phyloP scores from a whole-genome alignment of 1,140 invertebrate genomes.

The Panagrolaimus sp. region DNA sequence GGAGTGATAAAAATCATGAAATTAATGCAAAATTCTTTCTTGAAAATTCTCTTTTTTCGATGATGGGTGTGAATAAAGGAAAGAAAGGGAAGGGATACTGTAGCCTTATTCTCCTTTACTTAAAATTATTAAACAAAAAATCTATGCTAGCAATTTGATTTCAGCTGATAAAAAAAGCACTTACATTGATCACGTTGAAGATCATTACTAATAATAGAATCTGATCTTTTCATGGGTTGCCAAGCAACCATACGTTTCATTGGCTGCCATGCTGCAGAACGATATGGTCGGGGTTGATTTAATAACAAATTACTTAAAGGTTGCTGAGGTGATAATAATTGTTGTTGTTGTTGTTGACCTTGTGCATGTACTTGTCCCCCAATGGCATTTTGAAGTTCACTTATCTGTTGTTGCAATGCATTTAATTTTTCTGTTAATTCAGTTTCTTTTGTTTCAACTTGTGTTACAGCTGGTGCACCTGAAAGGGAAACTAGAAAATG shows the following conservation, averaged over 20 bases:
- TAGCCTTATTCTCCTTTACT: background rate
- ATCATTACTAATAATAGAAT: slow-evolving; percentile 13
- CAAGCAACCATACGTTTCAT: slow-evolving; percentile 34
- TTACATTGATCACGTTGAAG: slow-evolving; percentile 34
- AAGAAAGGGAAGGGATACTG: background rate
- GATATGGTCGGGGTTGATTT: background rate
- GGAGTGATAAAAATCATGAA: background rate
- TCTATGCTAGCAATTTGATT: background rate
- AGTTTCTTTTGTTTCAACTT: too few species aligned
- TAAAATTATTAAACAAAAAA: too few species aligned
- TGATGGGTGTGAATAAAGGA: background rate
- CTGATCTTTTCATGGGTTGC: slow-evolving; percentile 35
- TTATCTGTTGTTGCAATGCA: too few species aligned
- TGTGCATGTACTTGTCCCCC: too few species aligned
- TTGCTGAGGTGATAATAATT: background rate
- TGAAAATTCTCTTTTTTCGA: slow-evolving; percentile 17
- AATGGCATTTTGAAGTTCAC: too few species aligned
- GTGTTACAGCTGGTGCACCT: too few species aligned
- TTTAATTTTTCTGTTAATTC: too few species aligned
- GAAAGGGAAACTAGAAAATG: too few species aligned
- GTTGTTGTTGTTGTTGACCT: background rate
- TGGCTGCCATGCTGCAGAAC: slow-evolving; percentile 27
- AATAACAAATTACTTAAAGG: background rate
- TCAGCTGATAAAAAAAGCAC: background rate
- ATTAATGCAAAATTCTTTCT: background rate